Evolutionary conservation across 1,140 invertebrate genomes (phyloP), one percentile per base, ranked within the genome.

Genomic region (silkworm (Bombyx mori)): DNA sequence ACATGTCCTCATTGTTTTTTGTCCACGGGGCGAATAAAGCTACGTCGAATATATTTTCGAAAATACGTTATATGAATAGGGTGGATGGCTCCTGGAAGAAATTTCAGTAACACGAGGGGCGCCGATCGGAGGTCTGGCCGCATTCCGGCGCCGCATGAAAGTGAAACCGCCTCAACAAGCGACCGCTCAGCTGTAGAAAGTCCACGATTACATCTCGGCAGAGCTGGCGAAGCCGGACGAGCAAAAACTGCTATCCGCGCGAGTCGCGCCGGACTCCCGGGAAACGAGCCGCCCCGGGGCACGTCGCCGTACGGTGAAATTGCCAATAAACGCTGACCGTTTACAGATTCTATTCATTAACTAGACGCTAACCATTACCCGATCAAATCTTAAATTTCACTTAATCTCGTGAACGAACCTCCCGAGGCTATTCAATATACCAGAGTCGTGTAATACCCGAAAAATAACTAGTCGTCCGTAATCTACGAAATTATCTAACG

Each of bases 101-200:
- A 56, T 52, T 54, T 47, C 65, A 60, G 67, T 76, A 75, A 73
- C 70, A 76, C 63, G 68, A 55, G 69, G 63, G 66, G 64, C 71
- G 65, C 78, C 73, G 78, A 79, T 85, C 82, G 82, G 70, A 84
- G 81, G 81, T 81, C 72, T 73, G 77, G 68, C 75, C 81, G 75
- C 80, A 82, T 83, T 83, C 79, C 77, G 62, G 57, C 73, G 74
- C 70, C 64, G 74, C 77, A 76, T 68, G 80, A 82, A 83, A 86
- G 82, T 86, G 82, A 83, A 86, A 86, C 80, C 79, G 76, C 77
- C 65, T 55, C 65, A 70, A 58, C 68, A 64, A 66, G 65, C 68
- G 63, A 71, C 63, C 70, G 71, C 69, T 74, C 77, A 79, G 75
- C 79, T 75, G 74, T 86, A 86, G 82, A 86, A 86, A 86, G 82